These are phyloP conservation scores for Sarcophilus harrisii DNA, from an alignment of 2,797 vertebrate species.

Conservation along the genomic window DNA sequence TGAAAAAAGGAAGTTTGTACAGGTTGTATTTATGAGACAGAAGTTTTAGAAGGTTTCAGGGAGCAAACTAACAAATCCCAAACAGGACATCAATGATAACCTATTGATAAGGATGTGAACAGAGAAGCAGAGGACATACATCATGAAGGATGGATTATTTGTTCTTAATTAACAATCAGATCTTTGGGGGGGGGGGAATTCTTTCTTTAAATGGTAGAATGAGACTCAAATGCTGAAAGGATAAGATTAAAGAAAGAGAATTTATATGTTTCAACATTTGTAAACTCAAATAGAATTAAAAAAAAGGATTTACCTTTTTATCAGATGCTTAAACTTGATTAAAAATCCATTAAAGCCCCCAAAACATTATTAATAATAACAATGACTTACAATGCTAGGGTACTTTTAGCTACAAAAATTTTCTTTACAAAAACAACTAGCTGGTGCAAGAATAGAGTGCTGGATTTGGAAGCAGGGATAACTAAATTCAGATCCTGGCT, in stretches of 20 bases:
- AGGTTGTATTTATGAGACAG: slow-evolving; percentile 26
- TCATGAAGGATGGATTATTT: not conserved
- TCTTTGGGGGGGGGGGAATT: not conserved
- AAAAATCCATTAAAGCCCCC: slow-evolving; percentile 25
- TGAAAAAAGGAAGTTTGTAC: slow-evolving; percentile 26
- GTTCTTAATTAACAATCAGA: not conserved
- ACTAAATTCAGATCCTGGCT: not conserved
- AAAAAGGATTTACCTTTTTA: slow-evolving; percentile 11
- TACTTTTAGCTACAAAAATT: not conserved
- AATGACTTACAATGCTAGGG: not conserved
- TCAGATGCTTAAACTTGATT: slow-evolving; percentile 14
- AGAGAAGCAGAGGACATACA: not conserved
- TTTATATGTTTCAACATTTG: slow-evolving; percentile 43
- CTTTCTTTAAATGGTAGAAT: slow-evolving; percentile 28
- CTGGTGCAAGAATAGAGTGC: not conserved
- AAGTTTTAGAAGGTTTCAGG: slow-evolving; percentile 4
- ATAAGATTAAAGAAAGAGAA: slow-evolving; percentile 26
- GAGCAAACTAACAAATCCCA: not conserved
- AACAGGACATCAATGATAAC: fast-evolving
- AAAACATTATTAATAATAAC: slow-evolving; percentile 14
- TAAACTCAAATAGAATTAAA: slow-evolving; percentile 37
- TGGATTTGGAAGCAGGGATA: not conserved
- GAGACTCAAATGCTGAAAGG: not conserved
- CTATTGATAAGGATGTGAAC: not conserved
- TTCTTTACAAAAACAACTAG: not conserved